Percentiles rank a stretch among this genome's conserved stretches.
Conservation (phyloP, 2,797 vertebrate genomes). For the Dermochelys coriacea region DNA sequence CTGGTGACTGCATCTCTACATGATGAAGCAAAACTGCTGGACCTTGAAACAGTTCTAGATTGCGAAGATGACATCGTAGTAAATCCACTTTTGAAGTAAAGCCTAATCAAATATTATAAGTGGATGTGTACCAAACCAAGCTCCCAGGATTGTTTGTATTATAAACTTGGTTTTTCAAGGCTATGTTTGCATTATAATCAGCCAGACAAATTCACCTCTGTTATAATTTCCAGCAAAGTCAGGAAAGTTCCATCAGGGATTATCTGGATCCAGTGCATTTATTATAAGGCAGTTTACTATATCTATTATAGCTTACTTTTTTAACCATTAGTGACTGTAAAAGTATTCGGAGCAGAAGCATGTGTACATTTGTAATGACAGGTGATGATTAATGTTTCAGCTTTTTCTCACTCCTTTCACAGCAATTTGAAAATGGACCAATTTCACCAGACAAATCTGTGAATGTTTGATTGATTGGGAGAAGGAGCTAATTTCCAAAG, state of each 20-base stretch:
- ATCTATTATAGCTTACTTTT: background rate
- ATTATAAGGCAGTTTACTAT: background rate
- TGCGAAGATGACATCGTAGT: conserved; percentile 70
- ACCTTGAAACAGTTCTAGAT: conserved; percentile 78
- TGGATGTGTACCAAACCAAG: conserved; percentile 61
- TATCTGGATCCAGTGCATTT: background rate
- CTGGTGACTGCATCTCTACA: conserved; percentile 51
- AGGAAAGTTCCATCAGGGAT: background rate
- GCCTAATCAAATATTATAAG: conserved; percentile 76
- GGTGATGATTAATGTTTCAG: background rate
- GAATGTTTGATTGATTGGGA: too few species aligned
- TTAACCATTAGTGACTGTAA: background rate
- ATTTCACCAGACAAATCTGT: fast-evolving
- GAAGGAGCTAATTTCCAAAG: too few species aligned
- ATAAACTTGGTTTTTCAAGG: conserved; percentile 62
- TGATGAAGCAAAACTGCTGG: conserved; percentile 74
- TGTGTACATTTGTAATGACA: background rate
- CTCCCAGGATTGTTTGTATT: conserved; percentile 51
- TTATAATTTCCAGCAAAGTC: conserved; percentile 18
- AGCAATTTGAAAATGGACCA: background rate
- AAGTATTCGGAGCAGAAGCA: background rate
- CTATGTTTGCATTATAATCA: conserved; percentile 52
- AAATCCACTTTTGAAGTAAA: conserved; percentile 77
- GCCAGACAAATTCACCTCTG: conserved; percentile 60
- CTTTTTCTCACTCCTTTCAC: background rate